These are phyloP conservation scores for Caenorhabditis briggsae DNA, from an alignment of 1,140 invertebrate genomes.

Conservation along the genomic window DNA sequence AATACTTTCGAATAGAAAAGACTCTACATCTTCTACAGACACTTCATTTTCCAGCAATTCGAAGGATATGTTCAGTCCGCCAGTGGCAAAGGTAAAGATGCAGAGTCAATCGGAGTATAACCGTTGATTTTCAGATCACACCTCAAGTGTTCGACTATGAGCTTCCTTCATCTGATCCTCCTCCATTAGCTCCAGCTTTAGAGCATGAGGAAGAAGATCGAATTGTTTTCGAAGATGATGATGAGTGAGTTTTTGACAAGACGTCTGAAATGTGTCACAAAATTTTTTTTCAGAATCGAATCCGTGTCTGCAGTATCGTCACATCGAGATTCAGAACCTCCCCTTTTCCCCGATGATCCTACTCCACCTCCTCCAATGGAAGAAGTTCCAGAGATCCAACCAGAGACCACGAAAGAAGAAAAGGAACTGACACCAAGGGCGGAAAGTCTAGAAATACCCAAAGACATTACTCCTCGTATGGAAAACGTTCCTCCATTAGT, in stretches of 20 bases:
- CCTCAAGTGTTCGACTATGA: background rate
- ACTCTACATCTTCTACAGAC: background rate
- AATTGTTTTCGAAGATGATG: constrained; percentile 49
- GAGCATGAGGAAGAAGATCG: constrained; percentile 9
- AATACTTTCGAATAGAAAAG: background rate
- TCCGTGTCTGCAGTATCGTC: constrained; percentile 37
- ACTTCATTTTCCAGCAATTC: background rate
- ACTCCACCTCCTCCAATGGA: background rate
- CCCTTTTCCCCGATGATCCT: background rate
- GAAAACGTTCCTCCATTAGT: background rate
- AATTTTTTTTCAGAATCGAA: constrained; percentile 36
- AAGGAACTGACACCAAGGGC: background rate
- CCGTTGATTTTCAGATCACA: background rate
- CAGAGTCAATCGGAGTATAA: background rate
- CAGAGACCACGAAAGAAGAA: background rate
- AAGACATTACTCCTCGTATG: background rate
- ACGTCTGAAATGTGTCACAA: background rate
- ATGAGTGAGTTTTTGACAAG: constrained; percentile 25
- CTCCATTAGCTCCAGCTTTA: background rate
- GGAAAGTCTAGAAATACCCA: background rate
- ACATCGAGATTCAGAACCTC: background rate
- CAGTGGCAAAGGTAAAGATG: background rate
- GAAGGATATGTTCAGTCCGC: background rate
- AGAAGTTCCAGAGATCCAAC: background rate
- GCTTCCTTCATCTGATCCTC: background rate